These are phyloP conservation scores for Osmoderma eremita DNA, from an alignment of 2,888 invertebrate genomes.

Conservation along the genomic window DNA sequence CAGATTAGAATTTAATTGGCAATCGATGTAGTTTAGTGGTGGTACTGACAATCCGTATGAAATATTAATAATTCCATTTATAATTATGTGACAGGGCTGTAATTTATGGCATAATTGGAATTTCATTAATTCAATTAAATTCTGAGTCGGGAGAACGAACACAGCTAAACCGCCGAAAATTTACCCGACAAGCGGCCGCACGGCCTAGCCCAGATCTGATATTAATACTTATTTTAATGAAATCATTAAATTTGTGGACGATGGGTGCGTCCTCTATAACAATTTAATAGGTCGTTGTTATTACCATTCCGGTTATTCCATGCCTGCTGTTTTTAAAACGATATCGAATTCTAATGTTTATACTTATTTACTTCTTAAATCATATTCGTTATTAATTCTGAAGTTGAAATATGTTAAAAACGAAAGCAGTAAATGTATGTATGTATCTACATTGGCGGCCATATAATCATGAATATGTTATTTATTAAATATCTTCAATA, in stretches of 20 bases:
- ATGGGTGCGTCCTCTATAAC: slow-evolving; percentile 6
- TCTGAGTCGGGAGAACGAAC: slow-evolving; percentile 26
- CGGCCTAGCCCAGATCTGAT: slow-evolving; percentile 16
- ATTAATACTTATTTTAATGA: slow-evolving; percentile 37
- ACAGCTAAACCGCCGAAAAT: slow-evolving; percentile 18
- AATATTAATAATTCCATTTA: slow-evolving; percentile 53
- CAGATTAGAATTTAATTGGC: slow-evolving; percentile 50
- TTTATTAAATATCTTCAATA: too few relatives aligned
- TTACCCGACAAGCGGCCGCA: slow-evolving; percentile 5
- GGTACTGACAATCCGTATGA: slow-evolving; percentile 40
- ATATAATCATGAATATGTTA: too few relatives aligned
- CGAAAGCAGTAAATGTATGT: too few relatives aligned
- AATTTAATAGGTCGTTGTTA: slow-evolving; percentile 4
- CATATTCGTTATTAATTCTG: too few relatives aligned
- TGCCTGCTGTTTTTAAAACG: slow-evolving; percentile 1
- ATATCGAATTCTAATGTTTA: slow-evolving; percentile 9
- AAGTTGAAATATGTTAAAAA: too few relatives aligned
- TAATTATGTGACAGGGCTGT: slow-evolving; percentile 50
- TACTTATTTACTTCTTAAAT: too few relatives aligned
- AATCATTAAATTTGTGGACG: slow-evolving; percentile 25
- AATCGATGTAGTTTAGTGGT: slow-evolving; percentile 45
- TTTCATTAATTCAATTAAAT: slow-evolving; percentile 51
- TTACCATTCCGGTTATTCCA: too few relatives aligned
- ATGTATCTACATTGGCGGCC: too few relatives aligned
- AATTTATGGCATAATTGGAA: slow-evolving; percentile 52